These are phyloP conservation scores for Centruroides vittatus DNA, from an alignment of 1,140 invertebrate genomes.

Conservation along the genomic window DNA sequence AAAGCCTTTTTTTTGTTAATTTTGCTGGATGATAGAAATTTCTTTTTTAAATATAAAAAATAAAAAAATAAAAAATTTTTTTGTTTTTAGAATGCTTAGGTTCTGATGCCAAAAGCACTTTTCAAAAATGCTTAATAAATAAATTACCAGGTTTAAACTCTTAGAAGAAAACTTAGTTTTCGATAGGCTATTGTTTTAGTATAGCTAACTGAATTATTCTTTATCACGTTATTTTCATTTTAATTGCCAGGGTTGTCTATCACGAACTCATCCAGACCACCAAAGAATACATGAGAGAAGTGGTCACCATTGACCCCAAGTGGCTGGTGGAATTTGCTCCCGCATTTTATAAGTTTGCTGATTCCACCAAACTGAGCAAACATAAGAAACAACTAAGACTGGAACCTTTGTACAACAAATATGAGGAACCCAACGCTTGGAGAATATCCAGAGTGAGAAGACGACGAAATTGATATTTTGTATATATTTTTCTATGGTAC, in stretches of 20 bases:
- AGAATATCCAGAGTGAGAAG: constrained; percentile 87
- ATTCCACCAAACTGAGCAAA: constrained; percentile 95
- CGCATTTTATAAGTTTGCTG: constrained; percentile 98
- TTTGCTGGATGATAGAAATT: too few relatives aligned
- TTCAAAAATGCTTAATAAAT: too few relatives aligned
- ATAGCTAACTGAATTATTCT: too few relatives aligned
- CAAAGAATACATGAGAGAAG: constrained; percentile 99
- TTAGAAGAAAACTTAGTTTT: too few relatives aligned
- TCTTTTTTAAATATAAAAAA: too few relatives aligned
- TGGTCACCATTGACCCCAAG: constrained; percentile 96
- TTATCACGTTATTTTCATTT: background rate
- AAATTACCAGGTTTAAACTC: too few relatives aligned
- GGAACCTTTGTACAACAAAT: constrained; percentile 97
- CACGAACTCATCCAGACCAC: constrained; percentile 98
- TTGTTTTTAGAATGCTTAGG: too few relatives aligned
- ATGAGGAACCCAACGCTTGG: constrained; percentile 98
- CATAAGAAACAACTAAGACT: constrained; percentile 98
- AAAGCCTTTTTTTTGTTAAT: too few relatives aligned
- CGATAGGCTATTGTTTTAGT: too few relatives aligned
- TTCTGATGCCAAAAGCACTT: too few relatives aligned
- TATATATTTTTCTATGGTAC: too few relatives aligned
- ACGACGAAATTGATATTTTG: constrained; percentile 51
- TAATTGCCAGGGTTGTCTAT: constrained; percentile 74
- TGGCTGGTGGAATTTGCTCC: constrained; percentile 99
- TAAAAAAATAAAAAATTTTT: too few relatives aligned